Conservation (phyloP, 2,797 vertebrate species). For the Lithobates pipiens region DNA sequence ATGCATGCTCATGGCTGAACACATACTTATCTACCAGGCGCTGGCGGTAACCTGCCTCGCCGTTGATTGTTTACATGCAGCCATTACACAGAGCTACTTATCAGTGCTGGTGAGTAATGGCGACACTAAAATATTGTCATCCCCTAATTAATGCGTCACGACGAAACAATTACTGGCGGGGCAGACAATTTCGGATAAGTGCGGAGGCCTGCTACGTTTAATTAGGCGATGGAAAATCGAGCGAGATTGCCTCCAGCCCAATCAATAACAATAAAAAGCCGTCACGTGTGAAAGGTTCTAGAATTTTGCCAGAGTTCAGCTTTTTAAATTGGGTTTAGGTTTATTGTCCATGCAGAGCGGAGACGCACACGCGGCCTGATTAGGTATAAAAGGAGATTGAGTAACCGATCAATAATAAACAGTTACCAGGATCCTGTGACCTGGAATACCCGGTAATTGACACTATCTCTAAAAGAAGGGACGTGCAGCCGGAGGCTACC, state of each 20-base stretch:
- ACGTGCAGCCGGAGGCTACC: too few species aligned
- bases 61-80: neutral
- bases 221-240: constrained; percentile 48
- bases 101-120: constrained; percentile 7
- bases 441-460: too few species aligned
- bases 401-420: constrained; percentile 24
- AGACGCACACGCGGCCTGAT: neutral
- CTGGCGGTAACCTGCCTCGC: neutral
- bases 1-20: neutral
- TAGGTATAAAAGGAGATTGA: neutral
- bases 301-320: constrained; percentile 31
- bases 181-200: constrained; percentile 30
- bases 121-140: constrained; percentile 13
- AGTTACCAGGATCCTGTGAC: neutral
- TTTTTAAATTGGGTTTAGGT: constrained; percentile 39
- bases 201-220: constrained; percentile 17
- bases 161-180: constrained; percentile 45
- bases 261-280: constrained; percentile 57
- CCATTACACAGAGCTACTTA: neutral
- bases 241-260: constrained; percentile 23
- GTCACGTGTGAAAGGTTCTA: constrained; percentile 5
- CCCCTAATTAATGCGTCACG: constrained; percentile 42
- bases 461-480: too few species aligned
- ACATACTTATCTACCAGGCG: neutral
- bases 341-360: constrained; percentile 29